Evolutionary conservation across 1,140 invertebrate species (phyloP).

Genomic region (Brachionus rubens): DNA sequence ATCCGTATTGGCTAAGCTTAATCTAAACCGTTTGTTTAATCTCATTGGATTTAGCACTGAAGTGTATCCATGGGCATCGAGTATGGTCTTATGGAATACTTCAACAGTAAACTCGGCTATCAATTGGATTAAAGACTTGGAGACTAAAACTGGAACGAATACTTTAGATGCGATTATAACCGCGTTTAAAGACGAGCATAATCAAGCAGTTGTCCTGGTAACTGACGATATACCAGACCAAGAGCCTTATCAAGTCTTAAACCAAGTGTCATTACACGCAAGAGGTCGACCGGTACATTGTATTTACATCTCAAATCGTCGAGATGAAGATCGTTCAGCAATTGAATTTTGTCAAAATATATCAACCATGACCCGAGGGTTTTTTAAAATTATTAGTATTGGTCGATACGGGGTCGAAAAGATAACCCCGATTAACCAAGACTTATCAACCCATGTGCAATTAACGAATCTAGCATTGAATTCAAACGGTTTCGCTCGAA

Average conservation of each 20-base stretch:
- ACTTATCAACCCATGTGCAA: constrained; percentile 52
- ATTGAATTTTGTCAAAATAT: constrained; percentile 58
- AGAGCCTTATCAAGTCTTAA: constrained; percentile 55
- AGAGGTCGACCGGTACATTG: constrained; percentile 55
- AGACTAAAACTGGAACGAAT: constrained; percentile 59
- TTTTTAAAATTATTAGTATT: constrained; percentile 55
- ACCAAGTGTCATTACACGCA: constrained; percentile 51
- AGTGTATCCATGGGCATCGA: constrained; percentile 59
- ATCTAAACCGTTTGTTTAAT: constrained; percentile 53
- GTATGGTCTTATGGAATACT: constrained; percentile 57
- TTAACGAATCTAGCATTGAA: constrained; percentile 53
- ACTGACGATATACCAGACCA: constrained; percentile 60
- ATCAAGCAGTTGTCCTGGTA: constrained; percentile 57
- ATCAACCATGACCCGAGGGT: constrained; percentile 57
- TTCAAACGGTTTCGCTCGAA: constrained; percentile 52
- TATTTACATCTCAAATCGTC: constrained; percentile 52
- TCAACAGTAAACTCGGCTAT: constrained; percentile 56
- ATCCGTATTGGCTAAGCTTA: constrained; percentile 48
- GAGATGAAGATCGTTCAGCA: constrained; percentile 51
- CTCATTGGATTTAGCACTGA: constrained; percentile 59
- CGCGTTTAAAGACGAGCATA: constrained; percentile 53
- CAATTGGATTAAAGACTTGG: constrained; percentile 56
- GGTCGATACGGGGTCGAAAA: constrained; percentile 55
- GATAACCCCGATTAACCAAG: constrained; percentile 55
- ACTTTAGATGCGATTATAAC: constrained; percentile 56